phyloP scores from a whole-genome alignment of 2,113 vertebrate genomes.

The Brachypodius melanocephalos region DNA sequence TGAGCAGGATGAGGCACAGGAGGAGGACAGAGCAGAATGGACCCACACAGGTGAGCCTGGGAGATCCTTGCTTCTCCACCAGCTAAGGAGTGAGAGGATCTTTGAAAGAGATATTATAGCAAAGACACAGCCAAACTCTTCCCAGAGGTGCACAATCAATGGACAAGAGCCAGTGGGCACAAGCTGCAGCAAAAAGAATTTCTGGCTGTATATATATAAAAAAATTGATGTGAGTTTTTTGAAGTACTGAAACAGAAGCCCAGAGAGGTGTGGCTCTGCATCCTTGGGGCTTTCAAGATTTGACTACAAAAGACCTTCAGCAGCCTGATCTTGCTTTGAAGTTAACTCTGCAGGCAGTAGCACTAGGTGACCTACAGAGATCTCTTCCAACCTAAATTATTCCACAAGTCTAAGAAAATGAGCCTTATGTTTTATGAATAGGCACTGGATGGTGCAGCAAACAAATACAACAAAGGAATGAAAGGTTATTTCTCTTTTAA shows the following conservation, averaged over 20 bases:
- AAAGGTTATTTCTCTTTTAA: neutral
- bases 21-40: neutral
- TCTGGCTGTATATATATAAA: neutral
- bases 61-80: neutral
- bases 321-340: constrained; percentile 47
- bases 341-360: constrained; percentile 21
- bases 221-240: neutral
- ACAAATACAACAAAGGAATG: neutral
- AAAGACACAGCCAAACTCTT: neutral
- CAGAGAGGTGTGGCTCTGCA: neutral
- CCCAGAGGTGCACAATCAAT: neutral
- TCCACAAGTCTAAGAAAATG: constrained; percentile 12
- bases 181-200: neutral
- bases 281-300: neutral
- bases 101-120: neutral
- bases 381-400: constrained; percentile 6
- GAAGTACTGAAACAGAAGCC: neutral
- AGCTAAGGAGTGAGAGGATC: neutral
- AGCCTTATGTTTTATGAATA: constrained; percentile 35
- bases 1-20: neutral
- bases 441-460: neutral
- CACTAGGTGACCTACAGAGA: constrained; percentile 20
- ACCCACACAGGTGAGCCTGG: accelerated
- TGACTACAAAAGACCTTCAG: constrained; percentile 32
- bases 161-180: neutral